Evolutionary conservation across 2,888 invertebrate genomes (phyloP).

Genomic region (Melinopterus prodromus): DNA sequence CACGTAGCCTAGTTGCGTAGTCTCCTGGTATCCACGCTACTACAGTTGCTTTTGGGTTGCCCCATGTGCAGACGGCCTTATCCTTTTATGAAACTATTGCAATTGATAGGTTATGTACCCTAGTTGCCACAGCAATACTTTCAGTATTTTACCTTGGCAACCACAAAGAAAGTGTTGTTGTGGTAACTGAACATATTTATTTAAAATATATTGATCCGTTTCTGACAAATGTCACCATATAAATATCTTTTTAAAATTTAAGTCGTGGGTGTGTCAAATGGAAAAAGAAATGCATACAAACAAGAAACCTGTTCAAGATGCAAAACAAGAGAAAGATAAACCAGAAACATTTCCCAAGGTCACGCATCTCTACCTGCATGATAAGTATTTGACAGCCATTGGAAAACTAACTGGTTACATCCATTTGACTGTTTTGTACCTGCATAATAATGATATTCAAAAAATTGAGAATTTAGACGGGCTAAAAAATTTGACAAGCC

Average conservation of each 20-base stretch:
- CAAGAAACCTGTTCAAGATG: conserved; percentile 25
- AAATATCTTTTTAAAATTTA: not conserved
- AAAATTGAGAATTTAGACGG: conserved; percentile 65
- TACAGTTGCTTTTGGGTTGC: no score
- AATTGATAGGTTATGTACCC: no score
- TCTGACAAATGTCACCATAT: not conserved
- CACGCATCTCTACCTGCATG: conserved; percentile 67
- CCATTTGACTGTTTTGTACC: conserved; percentile 69
- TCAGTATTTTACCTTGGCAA: not conserved
- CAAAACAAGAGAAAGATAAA: conserved; percentile 23
- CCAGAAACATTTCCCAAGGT: conserved; percentile 44
- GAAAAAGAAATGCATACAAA: not conserved
- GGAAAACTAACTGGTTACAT: conserved; percentile 60
- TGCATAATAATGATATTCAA: conserved; percentile 70
- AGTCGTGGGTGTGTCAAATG: not conserved
- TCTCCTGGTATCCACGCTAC: no score
- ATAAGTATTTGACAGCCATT: conserved; percentile 65
- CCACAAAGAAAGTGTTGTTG: not conserved
- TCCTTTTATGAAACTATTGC: no score
- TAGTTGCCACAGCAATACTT: not conserved
- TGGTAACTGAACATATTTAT: not conserved
- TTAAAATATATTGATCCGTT: not conserved
- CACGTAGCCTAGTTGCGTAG: no score
- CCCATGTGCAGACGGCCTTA: no score
- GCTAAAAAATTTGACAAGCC: conserved; percentile 66